These are phyloP conservation scores for Charaxes varanes DNA, from an alignment of 1,140 invertebrate genomes.

Conservation along the genomic window DNA sequence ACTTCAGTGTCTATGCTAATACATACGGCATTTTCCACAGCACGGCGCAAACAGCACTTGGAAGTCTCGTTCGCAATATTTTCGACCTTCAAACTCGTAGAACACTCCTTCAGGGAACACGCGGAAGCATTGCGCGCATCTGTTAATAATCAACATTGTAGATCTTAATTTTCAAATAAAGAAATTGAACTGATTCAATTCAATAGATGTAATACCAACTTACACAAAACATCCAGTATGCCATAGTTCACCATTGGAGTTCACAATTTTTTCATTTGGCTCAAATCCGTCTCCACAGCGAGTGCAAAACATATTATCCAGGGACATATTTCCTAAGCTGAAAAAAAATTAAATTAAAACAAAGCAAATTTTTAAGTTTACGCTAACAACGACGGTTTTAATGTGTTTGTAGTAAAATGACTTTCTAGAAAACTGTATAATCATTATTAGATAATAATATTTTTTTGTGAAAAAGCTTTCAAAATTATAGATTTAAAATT, in stretches of 20 bases:
- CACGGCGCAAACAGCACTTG: slow-evolving; percentile 98
- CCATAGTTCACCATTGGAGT: slow-evolving; percentile 98
- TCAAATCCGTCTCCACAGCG: slow-evolving; percentile 96
- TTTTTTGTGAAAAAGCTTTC: no score
- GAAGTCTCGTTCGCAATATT: slow-evolving; percentile 99
- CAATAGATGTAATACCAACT: no score
- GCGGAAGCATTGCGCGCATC: slow-evolving; percentile 98
- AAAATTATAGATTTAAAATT: no score
- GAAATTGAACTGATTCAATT: no score
- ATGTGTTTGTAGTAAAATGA: no score
- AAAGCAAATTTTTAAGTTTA: background rate
- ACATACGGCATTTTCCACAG: slow-evolving; percentile 95
- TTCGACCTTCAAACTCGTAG: slow-evolving; percentile 99
- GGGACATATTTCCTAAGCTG: slow-evolving; percentile 85
- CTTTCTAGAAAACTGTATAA: no score
- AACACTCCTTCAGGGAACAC: slow-evolving; percentile 98
- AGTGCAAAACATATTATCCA: slow-evolving; percentile 94
- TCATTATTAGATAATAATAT: no score
- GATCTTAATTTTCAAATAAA: background rate
- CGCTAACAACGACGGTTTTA: no score
- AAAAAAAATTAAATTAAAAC: slow-evolving; percentile 39
- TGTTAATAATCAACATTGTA: slow-evolving; percentile 49
- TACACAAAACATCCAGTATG: slow-evolving; percentile 99
- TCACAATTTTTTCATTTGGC: slow-evolving; percentile 98
- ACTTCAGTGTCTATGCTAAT: no score